Evolutionary conservation across 2,797 vertebrate species (phyloP).

Genomic region (Lindbergichthys nudifrons): DNA sequence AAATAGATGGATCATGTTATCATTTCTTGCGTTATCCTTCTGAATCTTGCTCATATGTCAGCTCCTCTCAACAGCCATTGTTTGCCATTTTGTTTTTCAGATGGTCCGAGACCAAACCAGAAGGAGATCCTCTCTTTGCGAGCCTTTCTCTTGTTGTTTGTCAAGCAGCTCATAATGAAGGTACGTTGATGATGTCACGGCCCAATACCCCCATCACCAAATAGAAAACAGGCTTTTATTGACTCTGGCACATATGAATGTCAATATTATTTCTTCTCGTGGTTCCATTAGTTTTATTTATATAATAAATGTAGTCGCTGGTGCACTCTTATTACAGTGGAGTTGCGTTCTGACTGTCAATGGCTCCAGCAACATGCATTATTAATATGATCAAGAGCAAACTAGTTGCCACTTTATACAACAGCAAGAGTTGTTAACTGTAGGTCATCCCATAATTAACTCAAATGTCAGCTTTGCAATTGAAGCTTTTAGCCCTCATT

Average conservation of each 20-base stretch:
- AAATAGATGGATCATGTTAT: not conserved
- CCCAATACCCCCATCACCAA: no score
- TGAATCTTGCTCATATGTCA: not conserved
- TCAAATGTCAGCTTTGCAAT: not conserved
- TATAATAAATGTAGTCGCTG: not conserved
- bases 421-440: not conserved
- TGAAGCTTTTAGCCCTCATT: slow-evolving; percentile 2
- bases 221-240: not conserved
- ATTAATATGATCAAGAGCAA: not conserved
- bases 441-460: not conserved
- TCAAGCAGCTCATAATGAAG: slow-evolving; percentile 99
- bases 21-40: not conserved
- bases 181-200: slow-evolving; percentile 69
- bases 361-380: not conserved
- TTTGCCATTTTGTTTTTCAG: slow-evolving; percentile 73
- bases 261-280: not conserved
- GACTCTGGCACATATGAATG: not conserved
- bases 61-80: not conserved
- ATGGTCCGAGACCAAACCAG: slow-evolving; percentile 93
- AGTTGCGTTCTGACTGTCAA: not conserved
- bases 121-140: slow-evolving; percentile 93
- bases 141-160: slow-evolving; percentile 94
- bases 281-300: not conserved
- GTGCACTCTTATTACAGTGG: not conserved
- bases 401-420: not conserved